These are phyloP conservation scores for Cephus spinipes DNA, from an alignment of 2,888 invertebrate genomes.

Conservation along the genomic window DNA sequence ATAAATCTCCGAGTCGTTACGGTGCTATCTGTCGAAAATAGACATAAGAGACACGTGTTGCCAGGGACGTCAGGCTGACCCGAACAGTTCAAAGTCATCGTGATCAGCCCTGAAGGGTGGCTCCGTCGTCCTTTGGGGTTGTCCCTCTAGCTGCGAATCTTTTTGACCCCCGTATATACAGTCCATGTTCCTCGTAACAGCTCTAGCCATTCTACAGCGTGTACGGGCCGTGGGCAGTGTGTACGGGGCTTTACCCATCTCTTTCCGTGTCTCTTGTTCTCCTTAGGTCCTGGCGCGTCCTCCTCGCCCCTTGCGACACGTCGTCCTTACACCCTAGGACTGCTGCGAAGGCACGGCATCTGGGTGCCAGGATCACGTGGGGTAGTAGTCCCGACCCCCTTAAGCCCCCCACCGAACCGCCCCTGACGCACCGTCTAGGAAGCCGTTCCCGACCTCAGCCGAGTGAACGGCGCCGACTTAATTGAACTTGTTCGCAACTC, in stretches of 20 bases:
- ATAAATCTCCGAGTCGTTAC: slow-evolving; percentile 57
- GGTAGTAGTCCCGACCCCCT: background rate
- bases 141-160: background rate
- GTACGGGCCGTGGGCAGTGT: slow-evolving; percentile 22
- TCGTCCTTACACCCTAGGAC: slow-evolving; percentile 13
- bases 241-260: background rate
- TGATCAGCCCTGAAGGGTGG: slow-evolving; percentile 14
- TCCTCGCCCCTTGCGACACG: slow-evolving; percentile 7
- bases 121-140: background rate
- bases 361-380: slow-evolving; percentile 10
- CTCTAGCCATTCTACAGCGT: slow-evolving; percentile 14
- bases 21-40: slow-evolving; percentile 55
- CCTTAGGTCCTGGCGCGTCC: background rate
- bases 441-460: slow-evolving; percentile 26
- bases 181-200: slow-evolving; percentile 6
- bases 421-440: slow-evolving; percentile 16
- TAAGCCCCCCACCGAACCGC: background rate
- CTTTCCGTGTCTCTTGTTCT: background rate
- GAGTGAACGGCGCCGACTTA: slow-evolving; percentile 50
- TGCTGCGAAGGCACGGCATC: background rate
- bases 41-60: slow-evolving; percentile 64
- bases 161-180: background rate
- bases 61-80: slow-evolving; percentile 50
- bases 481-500: slow-evolving; percentile 67
- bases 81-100: slow-evolving; percentile 35